These are phyloP conservation scores for Digitonthophagus gazella DNA, from an alignment of 2,888 invertebrate species.

Conservation along the genomic window DNA sequence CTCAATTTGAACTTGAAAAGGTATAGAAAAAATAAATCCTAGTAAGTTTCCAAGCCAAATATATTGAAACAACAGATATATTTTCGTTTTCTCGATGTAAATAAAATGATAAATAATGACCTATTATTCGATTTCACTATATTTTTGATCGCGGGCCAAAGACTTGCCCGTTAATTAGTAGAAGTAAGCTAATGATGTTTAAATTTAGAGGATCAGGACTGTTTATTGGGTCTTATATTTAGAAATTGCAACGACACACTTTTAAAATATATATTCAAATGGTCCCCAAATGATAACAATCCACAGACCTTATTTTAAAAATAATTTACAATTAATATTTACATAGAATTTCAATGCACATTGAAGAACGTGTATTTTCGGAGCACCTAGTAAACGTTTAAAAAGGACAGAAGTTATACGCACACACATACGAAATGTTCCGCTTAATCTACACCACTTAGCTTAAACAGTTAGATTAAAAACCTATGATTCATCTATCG, in stretches of 20 bases:
- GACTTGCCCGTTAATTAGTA: not conserved
- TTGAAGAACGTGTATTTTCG: constrained; percentile 10
- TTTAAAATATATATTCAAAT: constrained; percentile 41
- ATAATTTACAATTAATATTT: constrained; percentile 29
- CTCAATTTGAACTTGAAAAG: too few species aligned
- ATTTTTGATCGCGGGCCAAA: not conserved
- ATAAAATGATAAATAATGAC: not conserved
- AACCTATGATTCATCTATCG: not conserved
- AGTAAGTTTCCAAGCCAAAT: too few species aligned
- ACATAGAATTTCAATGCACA: constrained; percentile 22
- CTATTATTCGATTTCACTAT: not conserved
- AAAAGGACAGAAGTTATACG: constrained; percentile 1
- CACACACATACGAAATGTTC: constrained; percentile 11
- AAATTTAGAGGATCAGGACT: not conserved
- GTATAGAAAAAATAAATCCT: too few species aligned
- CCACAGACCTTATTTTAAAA: constrained; percentile 40
- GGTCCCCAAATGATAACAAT: constrained; percentile 44
- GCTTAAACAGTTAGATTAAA: not conserved
- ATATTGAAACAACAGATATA: too few species aligned
- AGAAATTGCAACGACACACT: constrained; percentile 26
- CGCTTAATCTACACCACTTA: constrained; percentile 3
- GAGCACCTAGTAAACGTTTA: constrained; percentile 7
- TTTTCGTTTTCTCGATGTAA: too few species aligned
- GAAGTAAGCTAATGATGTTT: not conserved
- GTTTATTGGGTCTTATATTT: constrained; percentile 2